Base-by-base conservation (phyloP, 2,888 invertebrate species). In the Dicranocentrus wangi region DNA sequence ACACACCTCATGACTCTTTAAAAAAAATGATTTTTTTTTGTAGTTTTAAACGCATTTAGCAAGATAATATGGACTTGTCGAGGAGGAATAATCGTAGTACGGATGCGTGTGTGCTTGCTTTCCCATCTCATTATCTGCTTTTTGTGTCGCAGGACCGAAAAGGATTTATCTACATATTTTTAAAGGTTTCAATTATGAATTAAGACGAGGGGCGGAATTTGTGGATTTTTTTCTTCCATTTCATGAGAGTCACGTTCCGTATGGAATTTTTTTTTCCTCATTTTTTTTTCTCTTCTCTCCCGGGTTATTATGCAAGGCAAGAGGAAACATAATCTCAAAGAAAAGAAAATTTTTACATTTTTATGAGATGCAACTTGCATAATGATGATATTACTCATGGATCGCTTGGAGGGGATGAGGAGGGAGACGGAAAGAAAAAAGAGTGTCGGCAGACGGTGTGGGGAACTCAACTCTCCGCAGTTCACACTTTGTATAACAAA, bases 191-290 rank as follows among this genome's bases (percentile, higher is more conserved):
- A 72, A 72, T 72, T 72, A 68, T 60, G 61, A 72, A 72, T 72
- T 72, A 72, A 72, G 72, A 72, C 47, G 76, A 76, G 68, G 76
- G 76, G 76, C 68, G 76, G 76, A 76, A 32, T 66, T 75, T 17
- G 58, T 55, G 55, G 58, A 58, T 39, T 42, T 42, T 76, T 53
- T 51, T 66, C n/a, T 39, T 19, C 19, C 65, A 43, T 55, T 25
- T 69, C 63, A 70, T 70, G 78, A 78, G 61, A 83, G 82, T 83
- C 83, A 83, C 83, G 82, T 72, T 83, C 82, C 70, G 58, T 53
- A 61, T 82, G 81, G 81, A 81, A 83, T 81, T 83, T 83, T n/a
- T n/a, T n/a, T n/a, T n/a, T n/a, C n/a, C 75, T 81, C 78, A 78
- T 79, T 83, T 55, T 81, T 70, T 76, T 68, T 81, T n/a, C n/a